A percentile compares a stretch with the other conserved stretches of the same genome.
phyloP scores from a whole-genome alignment of 2,888 invertebrate species.

The Ramazzottius varieornatus region DNA sequence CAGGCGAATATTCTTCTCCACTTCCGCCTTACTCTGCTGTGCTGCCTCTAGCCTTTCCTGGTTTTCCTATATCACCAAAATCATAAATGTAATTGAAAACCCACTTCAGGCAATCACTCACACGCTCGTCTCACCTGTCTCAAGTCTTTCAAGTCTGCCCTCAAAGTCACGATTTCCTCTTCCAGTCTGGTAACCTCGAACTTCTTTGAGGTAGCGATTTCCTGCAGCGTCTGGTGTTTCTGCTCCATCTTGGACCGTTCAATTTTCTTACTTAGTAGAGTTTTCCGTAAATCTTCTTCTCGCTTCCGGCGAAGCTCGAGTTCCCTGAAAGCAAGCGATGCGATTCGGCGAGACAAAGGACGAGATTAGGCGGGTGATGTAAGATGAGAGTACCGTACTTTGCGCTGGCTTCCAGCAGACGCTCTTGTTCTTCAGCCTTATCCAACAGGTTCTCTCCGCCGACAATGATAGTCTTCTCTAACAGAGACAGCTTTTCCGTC shows the following conservation, averaged over 20 bases:
- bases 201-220: constrained; percentile 65
- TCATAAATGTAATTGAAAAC: background rate
- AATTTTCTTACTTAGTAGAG: constrained; percentile 29
- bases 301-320: constrained; percentile 46
- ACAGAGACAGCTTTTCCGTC: constrained; percentile 52
- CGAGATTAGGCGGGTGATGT: background rate
- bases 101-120: background rate
- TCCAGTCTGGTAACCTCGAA: background rate
- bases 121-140: background rate
- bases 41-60: constrained; percentile 2
- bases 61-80: constrained; percentile 6
- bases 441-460: constrained; percentile 93
- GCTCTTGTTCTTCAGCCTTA: constrained; percentile 76
- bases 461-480: constrained; percentile 82
- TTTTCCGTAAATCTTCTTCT: constrained; percentile 51
- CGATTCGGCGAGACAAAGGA: background rate
- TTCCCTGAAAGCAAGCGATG: constrained; percentile 27
- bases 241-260: constrained; percentile 78
- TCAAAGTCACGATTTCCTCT: background rate
- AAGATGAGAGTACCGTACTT: constrained; percentile 11
- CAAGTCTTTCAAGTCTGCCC: background rate
- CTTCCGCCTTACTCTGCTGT: background rate
- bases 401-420: constrained; percentile 59
- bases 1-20: background rate
- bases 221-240: constrained; percentile 72